Percentiles rank a stretch among this genome's conserved stretches.
These are phyloP conservation scores for Diabrotica balteata DNA, from an alignment of 2,888 invertebrate genomes.

Conservation along the genomic window DNA sequence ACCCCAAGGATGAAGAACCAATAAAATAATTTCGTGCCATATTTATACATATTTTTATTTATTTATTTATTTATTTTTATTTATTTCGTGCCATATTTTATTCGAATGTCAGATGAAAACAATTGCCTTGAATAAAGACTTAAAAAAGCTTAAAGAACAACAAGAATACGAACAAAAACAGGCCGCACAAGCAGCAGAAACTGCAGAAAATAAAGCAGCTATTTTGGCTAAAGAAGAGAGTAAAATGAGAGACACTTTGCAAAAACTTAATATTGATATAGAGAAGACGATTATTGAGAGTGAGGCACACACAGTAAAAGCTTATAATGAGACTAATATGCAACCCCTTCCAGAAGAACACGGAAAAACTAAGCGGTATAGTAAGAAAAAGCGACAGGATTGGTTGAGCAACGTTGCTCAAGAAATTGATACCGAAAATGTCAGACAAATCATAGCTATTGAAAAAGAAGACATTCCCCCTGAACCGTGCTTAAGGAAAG, in stretches of 20 bases:
- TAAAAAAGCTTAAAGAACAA: slow-evolving; percentile 49
- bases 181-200: slow-evolving; percentile 46
- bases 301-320: slow-evolving; percentile 43
- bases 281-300: slow-evolving; percentile 51
- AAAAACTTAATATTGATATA: slow-evolving; percentile 51
- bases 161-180: slow-evolving; percentile 48
- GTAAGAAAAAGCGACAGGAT: slow-evolving; percentile 29
- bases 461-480: slow-evolving; percentile 20
- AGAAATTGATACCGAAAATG: slow-evolving; percentile 40
- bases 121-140: slow-evolving; percentile 49
- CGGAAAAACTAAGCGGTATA: slow-evolving; percentile 24
- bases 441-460: slow-evolving; percentile 30
- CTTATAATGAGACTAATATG: slow-evolving; percentile 17
- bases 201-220: slow-evolving; percentile 22
- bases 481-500: slow-evolving; percentile 7
- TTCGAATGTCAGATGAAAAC: slow-evolving; percentile 56
- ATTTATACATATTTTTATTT: too few species aligned
- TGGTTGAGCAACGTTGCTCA: slow-evolving; percentile 40
- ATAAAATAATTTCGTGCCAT: too few species aligned
- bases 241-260: slow-evolving; percentile 50
- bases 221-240: slow-evolving; percentile 51
- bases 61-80: too few species aligned
- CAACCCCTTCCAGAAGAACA: slow-evolving; percentile 11
- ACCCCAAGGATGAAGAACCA: too few species aligned
- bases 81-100: too few species aligned